These are phyloP conservation scores for Australoheros scitulus DNA, from an alignment of 2,113 vertebrate species.

Conservation along the genomic window DNA sequence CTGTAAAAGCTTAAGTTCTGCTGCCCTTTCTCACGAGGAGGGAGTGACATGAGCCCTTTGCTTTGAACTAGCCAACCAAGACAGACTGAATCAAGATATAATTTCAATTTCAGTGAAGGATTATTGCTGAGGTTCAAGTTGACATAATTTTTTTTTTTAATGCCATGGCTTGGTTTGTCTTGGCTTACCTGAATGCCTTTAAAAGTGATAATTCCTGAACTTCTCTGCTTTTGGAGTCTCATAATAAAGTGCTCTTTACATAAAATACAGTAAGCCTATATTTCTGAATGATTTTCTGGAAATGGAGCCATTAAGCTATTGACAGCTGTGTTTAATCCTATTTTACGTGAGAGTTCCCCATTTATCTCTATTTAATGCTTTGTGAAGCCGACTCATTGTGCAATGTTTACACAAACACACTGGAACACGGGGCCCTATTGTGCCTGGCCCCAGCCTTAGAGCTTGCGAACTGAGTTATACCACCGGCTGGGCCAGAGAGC, in stretches of 20 bases:
- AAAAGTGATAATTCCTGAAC: neutral
- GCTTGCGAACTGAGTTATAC: slow-evolving; percentile 66
- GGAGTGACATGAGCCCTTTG: slow-evolving; percentile 21
- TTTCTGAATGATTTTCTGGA: slow-evolving; percentile 27
- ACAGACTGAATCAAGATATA: neutral
- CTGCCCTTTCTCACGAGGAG: slow-evolving; percentile 70
- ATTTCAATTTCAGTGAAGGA: neutral
- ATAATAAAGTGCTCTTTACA: neutral
- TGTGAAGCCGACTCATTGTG: slow-evolving; percentile 67
- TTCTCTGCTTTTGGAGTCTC: neutral
- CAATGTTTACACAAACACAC: slow-evolving; percentile 77
- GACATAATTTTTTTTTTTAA: neutral
- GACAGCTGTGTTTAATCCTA: slow-evolving; percentile 70
- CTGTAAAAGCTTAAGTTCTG: slow-evolving; percentile 59
- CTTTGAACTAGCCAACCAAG: neutral
- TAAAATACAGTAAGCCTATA: slow-evolving; percentile 9
- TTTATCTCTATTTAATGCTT: slow-evolving; percentile 71
- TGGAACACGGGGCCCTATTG: slow-evolving; percentile 60
- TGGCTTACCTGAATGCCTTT: neutral
- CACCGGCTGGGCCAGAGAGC: slow-evolving; percentile 75
- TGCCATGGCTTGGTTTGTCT: neutral
- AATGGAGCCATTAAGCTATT: slow-evolving; percentile 33
- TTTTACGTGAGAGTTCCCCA: slow-evolving; percentile 63
- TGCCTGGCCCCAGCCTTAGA: slow-evolving; percentile 47
- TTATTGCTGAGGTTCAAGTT: neutral